These are phyloP conservation scores for Drosophila mercatorum DNA, from an alignment of 2,888 invertebrate genomes.

Conservation along the genomic window DNA sequence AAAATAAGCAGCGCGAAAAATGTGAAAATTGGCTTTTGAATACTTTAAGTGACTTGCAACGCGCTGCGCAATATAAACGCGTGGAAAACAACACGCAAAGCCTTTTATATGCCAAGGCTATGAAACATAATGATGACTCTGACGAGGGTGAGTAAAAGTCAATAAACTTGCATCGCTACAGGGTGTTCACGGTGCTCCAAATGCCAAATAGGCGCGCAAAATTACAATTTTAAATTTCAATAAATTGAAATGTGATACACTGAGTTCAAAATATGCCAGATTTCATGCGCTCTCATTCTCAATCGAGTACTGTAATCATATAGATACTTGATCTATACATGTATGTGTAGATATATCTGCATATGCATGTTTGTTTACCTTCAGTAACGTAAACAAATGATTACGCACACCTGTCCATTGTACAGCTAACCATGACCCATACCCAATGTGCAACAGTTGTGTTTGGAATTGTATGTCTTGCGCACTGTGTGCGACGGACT, in stretches of 20 bases:
- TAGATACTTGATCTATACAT: neutral
- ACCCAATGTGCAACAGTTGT: slow-evolving; percentile 77
- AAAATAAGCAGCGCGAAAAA: slow-evolving; percentile 27
- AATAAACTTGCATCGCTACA: slow-evolving; percentile 40
- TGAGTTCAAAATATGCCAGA: neutral
- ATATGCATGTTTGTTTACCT: slow-evolving; percentile 2
- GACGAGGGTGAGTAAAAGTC: slow-evolving; percentile 57
- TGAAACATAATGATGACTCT: slow-evolving; percentile 45
- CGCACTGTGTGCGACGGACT: slow-evolving; percentile 63
- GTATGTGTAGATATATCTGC: neutral
- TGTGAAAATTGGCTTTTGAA: slow-evolving; percentile 20
- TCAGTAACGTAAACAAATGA: slow-evolving; percentile 26
- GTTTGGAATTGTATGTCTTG: slow-evolving; percentile 71
- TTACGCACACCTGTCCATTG: slow-evolving; percentile 5
- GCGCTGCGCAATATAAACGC: slow-evolving; percentile 7
- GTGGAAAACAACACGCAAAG: slow-evolving; percentile 9
- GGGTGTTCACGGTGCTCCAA: slow-evolving; percentile 31
- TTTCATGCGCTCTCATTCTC: neutral
- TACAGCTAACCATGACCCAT: slow-evolving; percentile 16
- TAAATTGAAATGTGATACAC: slow-evolving; percentile 1
- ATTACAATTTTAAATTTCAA: slow-evolving; percentile 15
- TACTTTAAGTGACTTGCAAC: slow-evolving; percentile 11
- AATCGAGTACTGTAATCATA: neutral
- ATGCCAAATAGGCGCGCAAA: slow-evolving; percentile 18
- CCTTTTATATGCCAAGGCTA: slow-evolving; percentile 16